Base-by-base conservation (phyloP, 2,113 vertebrate genomes). In the Plectropomus leopardus region DNA sequence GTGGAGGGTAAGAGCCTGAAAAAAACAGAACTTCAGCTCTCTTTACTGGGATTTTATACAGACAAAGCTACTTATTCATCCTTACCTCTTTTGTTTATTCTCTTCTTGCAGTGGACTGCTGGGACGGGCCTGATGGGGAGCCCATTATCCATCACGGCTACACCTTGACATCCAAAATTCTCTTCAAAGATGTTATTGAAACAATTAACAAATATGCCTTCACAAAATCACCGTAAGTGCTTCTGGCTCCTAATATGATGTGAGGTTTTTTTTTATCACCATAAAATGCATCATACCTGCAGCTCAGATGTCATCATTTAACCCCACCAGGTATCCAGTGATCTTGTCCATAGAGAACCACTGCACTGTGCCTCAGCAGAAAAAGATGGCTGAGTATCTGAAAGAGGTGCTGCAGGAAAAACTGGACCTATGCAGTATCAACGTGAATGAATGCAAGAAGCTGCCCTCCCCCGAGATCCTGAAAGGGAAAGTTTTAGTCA, bases 311-410 rank as follows among this genome's bases (percentile, higher is more conserved):
- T 64, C 10, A 63, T 50, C 28, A 19, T 23, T 14, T 44, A n/a
- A 10, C 24, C 11, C 14, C 19, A 8, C 3, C 92, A 98, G 98
- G 87, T 99, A 97, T 66, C 98, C 98, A 0, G 96, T 99, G 87
- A 98, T 99, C 88, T 89, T 99, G 84, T 98, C 98, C n/a, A 96
- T 99, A 32, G 98, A 99, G 94, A 99, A 99, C 91, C 98, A 99
- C 78, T 99, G 98, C 89, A 97, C 95, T 4, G 96, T 99, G 1
- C 8, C 94, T 70, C 98, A 99, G 93, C 98, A 99, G 92, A 98
- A 97, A 78, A 98, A 97, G 91, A 99, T 99, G 97, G 98, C 98
- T 7, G 95, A 96, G 81, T 97, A 97, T 40, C 94, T 99, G 4
- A 95, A 14, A 0, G 97, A 97, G 76, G 96, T 99, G 60, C 92